These are phyloP conservation scores for Darevskia mixta DNA, from an alignment of 2,797 vertebrate genomes.

Conservation along the genomic window DNA sequence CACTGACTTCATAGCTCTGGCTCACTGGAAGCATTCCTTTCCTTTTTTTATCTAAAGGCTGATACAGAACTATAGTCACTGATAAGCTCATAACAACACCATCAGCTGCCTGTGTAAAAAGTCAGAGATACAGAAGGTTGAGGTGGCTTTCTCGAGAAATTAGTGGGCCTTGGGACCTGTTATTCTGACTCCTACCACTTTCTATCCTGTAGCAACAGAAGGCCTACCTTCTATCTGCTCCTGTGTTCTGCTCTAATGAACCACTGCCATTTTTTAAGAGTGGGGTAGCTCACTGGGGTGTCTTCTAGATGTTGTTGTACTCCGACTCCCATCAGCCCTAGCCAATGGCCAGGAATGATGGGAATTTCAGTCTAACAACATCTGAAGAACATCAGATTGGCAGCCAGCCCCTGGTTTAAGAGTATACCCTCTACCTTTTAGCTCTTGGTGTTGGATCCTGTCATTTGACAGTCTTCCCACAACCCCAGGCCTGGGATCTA, in stretches of 20 bases:
- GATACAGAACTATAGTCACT: neutral
- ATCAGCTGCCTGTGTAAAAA: neutral
- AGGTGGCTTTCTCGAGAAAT: neutral
- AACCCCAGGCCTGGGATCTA: neutral
- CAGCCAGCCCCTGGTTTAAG: too few relatives aligned
- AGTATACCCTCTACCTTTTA: neutral
- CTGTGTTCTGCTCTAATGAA: neutral
- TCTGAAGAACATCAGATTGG: too few relatives aligned
- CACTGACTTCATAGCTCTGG: conserved; percentile 4
- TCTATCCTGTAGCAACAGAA: neutral
- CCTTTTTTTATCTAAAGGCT: neutral
- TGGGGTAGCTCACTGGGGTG: too few relatives aligned
- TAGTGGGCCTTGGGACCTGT: neutral
- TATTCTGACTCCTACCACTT: neutral
- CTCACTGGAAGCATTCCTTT: conserved; percentile 9
- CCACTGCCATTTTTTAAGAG: neutral
- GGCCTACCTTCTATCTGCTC: neutral
- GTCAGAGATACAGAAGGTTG: neutral
- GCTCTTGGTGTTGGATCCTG: neutral
- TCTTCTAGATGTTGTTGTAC: too few relatives aligned
- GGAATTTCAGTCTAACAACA: too few relatives aligned
- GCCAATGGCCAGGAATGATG: too few relatives aligned
- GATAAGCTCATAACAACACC: neutral
- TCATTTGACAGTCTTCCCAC: neutral
- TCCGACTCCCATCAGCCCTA: too few relatives aligned